A percentile compares a stretch with the other conserved stretches of the same genome.
Evolutionary conservation across 2,888 invertebrate species (phyloP).

Genomic region (Conistra vaccinii): DNA sequence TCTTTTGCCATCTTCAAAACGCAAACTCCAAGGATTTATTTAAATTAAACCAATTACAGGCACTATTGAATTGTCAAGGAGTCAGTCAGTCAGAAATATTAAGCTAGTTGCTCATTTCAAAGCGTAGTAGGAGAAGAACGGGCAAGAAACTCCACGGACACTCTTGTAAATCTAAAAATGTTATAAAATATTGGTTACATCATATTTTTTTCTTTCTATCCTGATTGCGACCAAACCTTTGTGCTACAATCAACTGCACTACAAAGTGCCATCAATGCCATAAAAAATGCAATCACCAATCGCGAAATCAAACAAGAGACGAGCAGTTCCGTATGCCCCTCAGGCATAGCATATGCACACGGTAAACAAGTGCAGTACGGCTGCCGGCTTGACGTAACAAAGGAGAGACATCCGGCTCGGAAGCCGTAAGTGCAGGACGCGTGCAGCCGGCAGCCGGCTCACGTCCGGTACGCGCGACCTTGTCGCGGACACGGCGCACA

Average conservation of each 20-base stretch:
- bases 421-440: conserved; percentile 68
- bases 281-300: conserved; percentile 30
- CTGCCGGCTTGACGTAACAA: conserved; percentile 51
- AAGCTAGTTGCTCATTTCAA: no score
- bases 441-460: conserved; percentile 51
- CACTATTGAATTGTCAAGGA: no score
- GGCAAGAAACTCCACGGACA: no score
- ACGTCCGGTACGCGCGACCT: conserved; percentile 57
- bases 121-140: no score
- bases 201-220: no score
- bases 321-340: conserved; percentile 7
- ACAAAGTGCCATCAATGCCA: background rate
- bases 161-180: no score
- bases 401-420: conserved; percentile 64
- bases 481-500: conserved; percentile 41
- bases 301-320: conserved; percentile 28
- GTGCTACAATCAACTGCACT: background rate
- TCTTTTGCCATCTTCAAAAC: background rate
- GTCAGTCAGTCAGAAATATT: no score
- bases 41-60: no score
- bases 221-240: background rate
- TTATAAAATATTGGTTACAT: no score
- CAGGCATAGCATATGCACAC: conserved; percentile 8
- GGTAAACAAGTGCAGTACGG: conserved; percentile 49
- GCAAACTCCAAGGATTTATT: no score